phyloP scores from a whole-genome alignment of 2,888 invertebrate species.

The Hofmannophila pseudospretella region DNA sequence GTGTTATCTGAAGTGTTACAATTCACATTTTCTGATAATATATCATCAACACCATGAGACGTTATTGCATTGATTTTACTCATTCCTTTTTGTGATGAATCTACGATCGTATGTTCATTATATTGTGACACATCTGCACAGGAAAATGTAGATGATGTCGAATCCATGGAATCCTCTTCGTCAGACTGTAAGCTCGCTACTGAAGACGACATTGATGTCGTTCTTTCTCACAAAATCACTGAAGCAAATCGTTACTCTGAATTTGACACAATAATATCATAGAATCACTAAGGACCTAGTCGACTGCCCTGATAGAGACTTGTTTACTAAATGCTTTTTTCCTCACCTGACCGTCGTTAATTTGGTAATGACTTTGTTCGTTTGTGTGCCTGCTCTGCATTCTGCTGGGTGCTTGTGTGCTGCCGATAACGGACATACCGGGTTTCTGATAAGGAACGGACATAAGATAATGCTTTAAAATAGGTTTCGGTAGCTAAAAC shows the following conservation, averaged over 20 bases:
- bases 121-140: constrained; percentile 30
- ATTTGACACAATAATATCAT: constrained; percentile 20
- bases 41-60: constrained; percentile 64
- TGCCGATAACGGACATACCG: constrained; percentile 65
- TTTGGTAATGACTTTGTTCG: constrained; percentile 69
- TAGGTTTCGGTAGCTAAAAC: constrained; percentile 69
- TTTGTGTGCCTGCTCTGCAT: constrained; percentile 58
- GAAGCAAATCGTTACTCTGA: constrained; percentile 14
- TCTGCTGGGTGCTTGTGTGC: constrained; percentile 52
- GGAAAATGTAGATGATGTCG: constrained; percentile 45
- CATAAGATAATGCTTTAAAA: constrained; percentile 59
- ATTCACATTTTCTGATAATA: constrained; percentile 50
- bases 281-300: constrained; percentile 37
- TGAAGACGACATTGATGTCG: constrained; percentile 44
- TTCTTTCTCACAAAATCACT: constrained; percentile 1
- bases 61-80: constrained; percentile 38
- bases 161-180: constrained; percentile 46
- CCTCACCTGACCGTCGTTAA: constrained; percentile 71
- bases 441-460: constrained; percentile 59
- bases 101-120: constrained; percentile 19
- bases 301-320: constrained; percentile 58
- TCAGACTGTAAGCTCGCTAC: constrained; percentile 50
- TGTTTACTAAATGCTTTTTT: constrained; percentile 74
- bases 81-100: constrained; percentile 29
- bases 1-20: constrained; percentile 40